Evolutionary conservation across 37 sponge, comb jelly and placozoan species (phyloP).

Genomic region (Oscarella lobularis): DNA sequence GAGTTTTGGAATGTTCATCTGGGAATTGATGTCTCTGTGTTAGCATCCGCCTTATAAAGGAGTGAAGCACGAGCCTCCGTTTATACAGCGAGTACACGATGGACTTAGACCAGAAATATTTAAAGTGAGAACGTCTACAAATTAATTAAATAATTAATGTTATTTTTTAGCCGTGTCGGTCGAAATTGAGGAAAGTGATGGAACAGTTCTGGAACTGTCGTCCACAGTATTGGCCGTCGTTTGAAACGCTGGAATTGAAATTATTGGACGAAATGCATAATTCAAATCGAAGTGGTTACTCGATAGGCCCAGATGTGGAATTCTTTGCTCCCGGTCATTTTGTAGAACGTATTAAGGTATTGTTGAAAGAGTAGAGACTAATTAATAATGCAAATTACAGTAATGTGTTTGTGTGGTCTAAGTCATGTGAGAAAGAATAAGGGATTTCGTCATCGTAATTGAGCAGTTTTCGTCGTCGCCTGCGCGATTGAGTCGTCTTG

Average conservation of each 20-base stretch:
- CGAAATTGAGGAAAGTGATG: background rate
- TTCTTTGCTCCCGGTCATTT: background rate
- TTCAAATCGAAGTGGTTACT: background rate
- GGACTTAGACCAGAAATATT: background rate
- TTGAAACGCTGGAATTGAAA: background rate
- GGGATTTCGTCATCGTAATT: too few species aligned
- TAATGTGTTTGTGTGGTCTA: too few species aligned
- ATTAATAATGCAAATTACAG: too few species aligned
- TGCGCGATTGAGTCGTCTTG: too few species aligned
- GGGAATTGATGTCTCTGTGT: background rate
- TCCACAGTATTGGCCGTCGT: background rate
- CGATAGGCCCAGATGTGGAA: background rate
- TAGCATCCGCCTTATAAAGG: background rate
- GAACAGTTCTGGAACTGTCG: background rate
- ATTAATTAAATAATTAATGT: too few species aligned
- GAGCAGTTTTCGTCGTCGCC: too few species aligned
- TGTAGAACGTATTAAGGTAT: too few species aligned
- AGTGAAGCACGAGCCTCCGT: background rate
- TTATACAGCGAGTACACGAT: background rate
- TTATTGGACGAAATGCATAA: background rate
- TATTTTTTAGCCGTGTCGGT: background rate
- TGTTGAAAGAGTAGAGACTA: too few species aligned
- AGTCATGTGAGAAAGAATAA: too few species aligned
- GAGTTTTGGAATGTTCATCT: background rate
- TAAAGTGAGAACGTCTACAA: too few species aligned